phyloP scores from a whole-genome alignment of 2,888 invertebrate genomes.

The Ctenicera cuprea region DNA sequence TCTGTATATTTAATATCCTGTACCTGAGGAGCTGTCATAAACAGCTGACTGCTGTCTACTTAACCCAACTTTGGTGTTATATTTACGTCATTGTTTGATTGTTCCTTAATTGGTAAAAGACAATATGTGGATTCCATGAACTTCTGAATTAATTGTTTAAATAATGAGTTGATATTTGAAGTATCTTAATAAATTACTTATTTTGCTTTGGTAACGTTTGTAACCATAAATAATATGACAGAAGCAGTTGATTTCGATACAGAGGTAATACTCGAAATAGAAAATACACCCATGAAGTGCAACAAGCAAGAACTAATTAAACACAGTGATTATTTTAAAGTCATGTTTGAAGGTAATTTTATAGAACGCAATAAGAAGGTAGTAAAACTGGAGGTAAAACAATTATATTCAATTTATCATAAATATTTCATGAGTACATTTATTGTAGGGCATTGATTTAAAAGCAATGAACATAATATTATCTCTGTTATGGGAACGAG shows the following conservation, averaged over 20 bases:
- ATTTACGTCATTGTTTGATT: too few species aligned
- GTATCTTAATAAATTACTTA: too few species aligned
- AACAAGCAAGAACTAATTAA: constrained; percentile 64
- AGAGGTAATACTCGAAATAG: constrained; percentile 40
- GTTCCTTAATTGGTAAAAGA: too few species aligned
- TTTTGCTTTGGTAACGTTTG: too few species aligned
- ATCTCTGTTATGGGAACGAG: constrained; percentile 63
- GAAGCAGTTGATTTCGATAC: constrained; percentile 1
- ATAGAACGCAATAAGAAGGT: constrained; percentile 66
- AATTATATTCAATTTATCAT: background rate
- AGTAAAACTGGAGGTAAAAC: constrained; percentile 68
- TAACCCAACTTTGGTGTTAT: too few species aligned
- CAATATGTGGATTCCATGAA: too few species aligned
- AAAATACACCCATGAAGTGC: constrained; percentile 56
- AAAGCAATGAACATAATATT: constrained; percentile 69
- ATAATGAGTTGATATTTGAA: too few species aligned
- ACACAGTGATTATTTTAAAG: constrained; percentile 72
- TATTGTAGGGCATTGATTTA: constrained; percentile 69
- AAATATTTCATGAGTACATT: constrained; percentile 2
- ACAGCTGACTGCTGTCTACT: too few species aligned
- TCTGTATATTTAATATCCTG: too few species aligned
- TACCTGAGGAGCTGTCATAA: too few species aligned
- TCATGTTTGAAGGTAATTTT: constrained; percentile 72
- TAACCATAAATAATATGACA: too few species aligned
- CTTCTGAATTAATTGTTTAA: too few species aligned